Conservation (phyloP, 2,888 invertebrate species). For the Lochmaea capreae region DNA sequence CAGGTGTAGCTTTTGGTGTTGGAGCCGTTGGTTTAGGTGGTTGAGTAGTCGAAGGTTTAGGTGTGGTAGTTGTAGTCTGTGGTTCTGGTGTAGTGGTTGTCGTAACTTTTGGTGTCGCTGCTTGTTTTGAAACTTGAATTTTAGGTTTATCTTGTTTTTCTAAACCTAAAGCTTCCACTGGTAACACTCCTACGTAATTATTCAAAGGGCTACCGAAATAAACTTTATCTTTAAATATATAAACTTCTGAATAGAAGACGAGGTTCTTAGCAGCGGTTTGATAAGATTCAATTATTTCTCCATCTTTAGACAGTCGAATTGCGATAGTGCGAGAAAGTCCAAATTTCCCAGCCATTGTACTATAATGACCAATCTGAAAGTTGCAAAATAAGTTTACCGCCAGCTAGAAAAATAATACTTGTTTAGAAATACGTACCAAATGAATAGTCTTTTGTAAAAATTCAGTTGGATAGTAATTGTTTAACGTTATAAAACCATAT, state of each 20-base stretch:
- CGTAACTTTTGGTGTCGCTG: conserved; percentile 23
- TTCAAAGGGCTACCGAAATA: conserved; percentile 78
- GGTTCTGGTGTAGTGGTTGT: conserved; percentile 50
- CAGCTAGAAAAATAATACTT: conserved; percentile 2
- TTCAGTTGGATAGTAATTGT: conserved; percentile 75
- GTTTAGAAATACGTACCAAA: conserved; percentile 65
- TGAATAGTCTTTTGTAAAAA: conserved; percentile 73
- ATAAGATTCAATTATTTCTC: conserved; percentile 77
- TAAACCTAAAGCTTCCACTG: conserved; percentile 68
- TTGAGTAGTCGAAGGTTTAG: conserved; percentile 1
- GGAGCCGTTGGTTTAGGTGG: conserved; percentile 34
- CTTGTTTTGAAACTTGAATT: conserved; percentile 10
- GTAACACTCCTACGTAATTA: conserved; percentile 74
- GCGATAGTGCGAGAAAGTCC: conserved; percentile 69
- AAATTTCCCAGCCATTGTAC: conserved; percentile 59
- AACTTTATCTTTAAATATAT: conserved; percentile 73
- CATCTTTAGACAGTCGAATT: conserved; percentile 77
- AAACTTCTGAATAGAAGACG: conserved; percentile 72
- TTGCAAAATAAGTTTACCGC: conserved; percentile 16
- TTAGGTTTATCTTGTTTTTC: conserved; percentile 38
- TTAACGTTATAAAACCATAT: conserved; percentile 72
- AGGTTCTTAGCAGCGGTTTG: conserved; percentile 73
- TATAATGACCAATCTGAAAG: conserved; percentile 76
- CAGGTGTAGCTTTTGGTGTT: conserved; percentile 44
- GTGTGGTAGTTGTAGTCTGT: not conserved